Percentiles rank a stretch among this genome's conserved stretches.
Conservation (phyloP, 2,888 invertebrate species). For the Hetaerina titia region DNA sequence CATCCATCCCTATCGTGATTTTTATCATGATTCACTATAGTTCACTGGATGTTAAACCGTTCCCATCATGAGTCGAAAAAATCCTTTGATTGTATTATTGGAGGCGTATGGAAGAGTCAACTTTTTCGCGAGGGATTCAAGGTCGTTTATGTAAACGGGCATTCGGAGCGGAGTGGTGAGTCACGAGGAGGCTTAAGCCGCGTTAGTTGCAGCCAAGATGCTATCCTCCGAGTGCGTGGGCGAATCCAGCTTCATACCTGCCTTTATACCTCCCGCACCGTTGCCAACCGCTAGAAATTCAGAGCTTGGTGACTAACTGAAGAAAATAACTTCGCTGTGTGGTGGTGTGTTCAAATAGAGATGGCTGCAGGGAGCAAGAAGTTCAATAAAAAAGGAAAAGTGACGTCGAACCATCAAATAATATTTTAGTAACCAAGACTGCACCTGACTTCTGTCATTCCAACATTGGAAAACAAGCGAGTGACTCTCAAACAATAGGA, state of each 20-base stretch:
- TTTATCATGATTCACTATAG: background rate
- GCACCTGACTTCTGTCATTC: too few species aligned
- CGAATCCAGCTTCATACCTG: slow-evolving; percentile 35
- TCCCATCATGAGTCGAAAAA: background rate
- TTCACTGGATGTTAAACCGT: background rate
- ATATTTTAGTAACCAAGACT: too few species aligned
- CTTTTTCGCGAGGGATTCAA: background rate
- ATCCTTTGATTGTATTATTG: background rate
- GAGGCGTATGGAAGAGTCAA: background rate
- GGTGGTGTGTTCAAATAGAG: background rate
- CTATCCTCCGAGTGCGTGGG: slow-evolving; percentile 54
- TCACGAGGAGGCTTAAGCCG: slow-evolving; percentile 40
- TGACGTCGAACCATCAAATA: too few species aligned
- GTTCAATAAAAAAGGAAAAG: too few species aligned
- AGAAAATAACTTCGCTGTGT: background rate
- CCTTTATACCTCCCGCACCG: background rate
- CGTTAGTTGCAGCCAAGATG: slow-evolving; percentile 57
- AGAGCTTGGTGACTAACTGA: slow-evolving; percentile 3
- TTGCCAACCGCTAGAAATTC: background rate
- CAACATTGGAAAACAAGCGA: too few species aligned
- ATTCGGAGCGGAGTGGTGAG: slow-evolving; percentile 26
- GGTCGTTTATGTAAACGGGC: slow-evolving; percentile 50
- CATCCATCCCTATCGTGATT: too few species aligned
- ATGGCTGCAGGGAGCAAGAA: background rate
- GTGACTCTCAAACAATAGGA: too few species aligned